phyloP scores from a whole-genome alignment of 1,140 invertebrate species.

The Drosophila jambulina region DNA sequence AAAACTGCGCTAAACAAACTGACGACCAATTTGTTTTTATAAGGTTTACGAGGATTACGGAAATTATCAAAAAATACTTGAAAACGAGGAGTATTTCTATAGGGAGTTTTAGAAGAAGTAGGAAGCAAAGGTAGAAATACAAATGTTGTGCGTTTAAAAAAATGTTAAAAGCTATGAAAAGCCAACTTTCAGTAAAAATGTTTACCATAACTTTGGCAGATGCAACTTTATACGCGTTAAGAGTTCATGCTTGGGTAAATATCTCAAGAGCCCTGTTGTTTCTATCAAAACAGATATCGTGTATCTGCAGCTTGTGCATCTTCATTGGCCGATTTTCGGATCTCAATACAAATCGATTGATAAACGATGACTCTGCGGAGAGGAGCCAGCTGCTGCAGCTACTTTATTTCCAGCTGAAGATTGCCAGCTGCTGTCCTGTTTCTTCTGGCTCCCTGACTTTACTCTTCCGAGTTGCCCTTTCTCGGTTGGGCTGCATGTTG shows the following conservation, averaged over 20 bases:
- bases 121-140: neutral
- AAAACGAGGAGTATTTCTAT: neutral
- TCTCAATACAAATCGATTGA: conserved; percentile 37
- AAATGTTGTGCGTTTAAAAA: too few species aligned
- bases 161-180: too few species aligned
- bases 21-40: conserved; percentile 1
- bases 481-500: conserved; percentile 15
- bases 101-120: neutral
- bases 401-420: conserved; percentile 20
- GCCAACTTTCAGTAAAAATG: neutral
- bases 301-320: neutral
- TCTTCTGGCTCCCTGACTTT: conserved; percentile 19
- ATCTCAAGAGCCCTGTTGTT: neutral
- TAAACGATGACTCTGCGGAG: conserved; percentile 17
- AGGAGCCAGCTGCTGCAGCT: conserved; percentile 25
- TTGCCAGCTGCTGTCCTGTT: conserved; percentile 33
- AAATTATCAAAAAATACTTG: too few species aligned
- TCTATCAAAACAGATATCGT: neutral
- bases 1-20: neutral
- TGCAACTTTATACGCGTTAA: neutral
- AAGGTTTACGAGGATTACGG: neutral
- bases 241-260: neutral
- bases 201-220: neutral
- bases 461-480: conserved; percentile 16
- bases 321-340: neutral